Evolutionary conservation across 2,888 invertebrate genomes (phyloP), one percentile per base, ranked within the genome.

Genomic region (Drosophila limbata): DNA sequence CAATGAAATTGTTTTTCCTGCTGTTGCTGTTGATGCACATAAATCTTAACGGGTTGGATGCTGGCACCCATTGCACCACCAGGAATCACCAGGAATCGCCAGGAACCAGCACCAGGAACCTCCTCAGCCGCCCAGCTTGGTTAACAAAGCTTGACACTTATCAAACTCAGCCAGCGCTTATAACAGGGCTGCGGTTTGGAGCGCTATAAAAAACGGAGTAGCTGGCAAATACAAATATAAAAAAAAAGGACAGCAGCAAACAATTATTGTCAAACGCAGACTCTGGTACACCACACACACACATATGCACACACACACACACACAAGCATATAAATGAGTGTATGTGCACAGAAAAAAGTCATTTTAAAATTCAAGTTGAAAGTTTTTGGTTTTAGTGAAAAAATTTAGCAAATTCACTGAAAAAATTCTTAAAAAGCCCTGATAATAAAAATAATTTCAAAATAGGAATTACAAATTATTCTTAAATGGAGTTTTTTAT

Each of bases 181-280:
- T 76, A 77, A 77, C 76, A 45, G 82, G 63, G 66, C 71, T 77
- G 77, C 80, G 77, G 77, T 77, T 77, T 76, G 66, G 11, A 76
- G 71, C 60, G 80, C 77, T 63, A 79, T 77, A 79, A 79, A 79
- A 75, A 79, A 66, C 70, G 79, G 79, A 79, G 71, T 66, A 79
- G 62, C 85, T 69, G 69, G 63, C 42, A 67, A 73, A 73, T 73
- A 81, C 68, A 47, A 62, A 21, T 25, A n/a, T 33, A 50, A 15
- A 61, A 42, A 69, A 73, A 72, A 72, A 66, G 74, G 73, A 69
- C 74, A 83, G 62, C 63, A 67, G 69, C 86, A 79, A 88, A 84
- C 84, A 88, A 87, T 88, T 84, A 88, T 88, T 88, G 89, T 84
- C 87, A 84, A 76, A 81, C 62, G 70, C 75, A 84, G 78, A 69